Evolutionary conservation across 2,888 invertebrate species (phyloP), one percentile per base, ranked within the genome.

Genomic region (Drosophila prostipennis): DNA sequence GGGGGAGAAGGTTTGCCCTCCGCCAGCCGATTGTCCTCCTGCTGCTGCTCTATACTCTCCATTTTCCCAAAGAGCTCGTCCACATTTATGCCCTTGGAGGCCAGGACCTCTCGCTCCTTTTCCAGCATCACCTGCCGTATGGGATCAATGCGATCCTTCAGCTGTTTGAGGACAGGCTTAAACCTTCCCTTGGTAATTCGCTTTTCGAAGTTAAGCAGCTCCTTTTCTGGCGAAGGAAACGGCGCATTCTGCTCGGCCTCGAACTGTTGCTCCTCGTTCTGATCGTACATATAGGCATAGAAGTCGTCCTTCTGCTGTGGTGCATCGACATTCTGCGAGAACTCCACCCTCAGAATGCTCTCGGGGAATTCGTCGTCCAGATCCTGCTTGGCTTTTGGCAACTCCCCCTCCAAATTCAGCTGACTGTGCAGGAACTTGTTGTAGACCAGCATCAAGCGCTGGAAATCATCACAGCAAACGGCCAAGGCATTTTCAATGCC

Each of bases 11-110:
- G 2, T 32, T 29, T 58, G 2, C 55, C 59, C 23, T 78, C 75
- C 1, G 52, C 56, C 0, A 69, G 19, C 10, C 73, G 85, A 59
- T 89, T 87, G 43, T 84, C 78, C 57, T 79, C 74, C 5, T 73
- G 65, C 23, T 71, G 29, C 26, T 58, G 49, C n/a, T 78, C 74
- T 13, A 56, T 48, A 1, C 55, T 52, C 8, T 71, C 74, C 57
- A 42, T 71, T 64, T 64, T 72, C 37, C 80, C 86, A 69, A 91
- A 90, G 3, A 91, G 72, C 51, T 90, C 88, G 48, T 90, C 89
- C n/a, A 92, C 89, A 82, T 92, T 89, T 19, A 92, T 91, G 14
- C 92, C 92, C 39, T 92, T 92, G 14, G 90, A 76, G 6, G 90
- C 76, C 8, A 92, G 75, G 14, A 91, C 89, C 40, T 89, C 82